Base-by-base conservation (phyloP, 1,140 invertebrate species). In the Polyergus mexicanus region DNA sequence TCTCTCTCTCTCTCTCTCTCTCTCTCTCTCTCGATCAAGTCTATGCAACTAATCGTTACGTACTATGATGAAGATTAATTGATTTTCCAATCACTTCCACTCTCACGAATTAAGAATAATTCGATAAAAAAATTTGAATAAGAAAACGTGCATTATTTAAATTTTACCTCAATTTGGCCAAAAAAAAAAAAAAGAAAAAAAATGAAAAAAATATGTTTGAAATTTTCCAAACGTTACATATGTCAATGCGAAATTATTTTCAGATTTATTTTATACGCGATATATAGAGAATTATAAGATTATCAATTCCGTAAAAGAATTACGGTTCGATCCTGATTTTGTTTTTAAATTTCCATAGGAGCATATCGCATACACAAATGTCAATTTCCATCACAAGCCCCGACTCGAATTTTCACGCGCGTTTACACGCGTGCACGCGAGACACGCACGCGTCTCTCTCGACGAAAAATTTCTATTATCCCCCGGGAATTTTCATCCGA, bases 401-500 rank as follows among this genome's bases (percentile, higher is more conserved):
- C 19, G 32, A 25, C 44, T 60, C 38, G 54, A 83, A 74, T 44
- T 81, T 44, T 71, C n/a, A 19, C 44, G n/a, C 76, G 7, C 41
- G 19, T 78, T 28, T 25, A 6, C 25, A 28, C 32, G 76, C 60
- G 77, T 58, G 75, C 25, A 83, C 65, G 28, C 11, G 44, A 47
- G 11, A 76, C 65, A 11, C 54, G 58, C 69, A 71, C 56, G 74
- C n/a, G n/a, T n/a, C n/a, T 71, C 28, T 56, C 51, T 77, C 85
- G 60, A 28, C 62, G 80, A 90, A 81, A 87, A 90, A 90, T 90
- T 90, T 69, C 69, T 75, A 90, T 87, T 90, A 90, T 87, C 63
- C 32, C 11, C 0, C 60, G 25, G 44, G 88, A 90, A 89, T 90
- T 89, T 89, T 89, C 83, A 89, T 90, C 78, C 51, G 10, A 38